Evolutionary conservation across 2,113 vertebrate species (phyloP).

Genomic region (Phrynosoma platyrhinos): DNA sequence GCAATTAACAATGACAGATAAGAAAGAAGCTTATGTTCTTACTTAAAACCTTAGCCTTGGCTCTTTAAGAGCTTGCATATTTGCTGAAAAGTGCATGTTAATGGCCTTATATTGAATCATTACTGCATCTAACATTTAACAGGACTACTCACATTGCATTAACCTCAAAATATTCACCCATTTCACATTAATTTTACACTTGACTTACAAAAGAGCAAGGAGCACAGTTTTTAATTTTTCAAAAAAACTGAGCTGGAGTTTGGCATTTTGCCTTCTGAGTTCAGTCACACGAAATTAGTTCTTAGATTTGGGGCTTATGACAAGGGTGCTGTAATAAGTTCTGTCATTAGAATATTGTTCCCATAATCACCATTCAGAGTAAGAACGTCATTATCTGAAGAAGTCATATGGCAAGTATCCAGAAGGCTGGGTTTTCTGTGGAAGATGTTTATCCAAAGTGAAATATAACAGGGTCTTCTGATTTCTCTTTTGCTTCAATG

Average conservation of each 20-base stretch:
- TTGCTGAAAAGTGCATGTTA: neutral
- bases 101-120: neutral
- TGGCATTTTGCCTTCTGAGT: neutral
- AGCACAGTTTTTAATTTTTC: neutral
- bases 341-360: neutral
- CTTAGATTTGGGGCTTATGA: neutral
- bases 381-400: neutral
- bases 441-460: neutral
- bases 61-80: neutral
- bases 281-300: conserved; percentile 17
- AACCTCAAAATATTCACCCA: neutral
- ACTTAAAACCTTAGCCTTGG: neutral
- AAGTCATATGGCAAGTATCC: neutral
- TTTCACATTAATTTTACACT: conserved; percentile 27
- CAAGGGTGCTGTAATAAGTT: neutral
- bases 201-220: conserved; percentile 13
- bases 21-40: no score
- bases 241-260: neutral
- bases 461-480: neutral
- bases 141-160: conserved; percentile 14
- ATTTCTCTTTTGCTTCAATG: neutral
- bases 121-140: neutral
- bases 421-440: neutral
- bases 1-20: no score
- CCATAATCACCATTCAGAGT: neutral